phyloP scores from a whole-genome alignment of 2,113 vertebrate species.

The Bubo bubo region DNA sequence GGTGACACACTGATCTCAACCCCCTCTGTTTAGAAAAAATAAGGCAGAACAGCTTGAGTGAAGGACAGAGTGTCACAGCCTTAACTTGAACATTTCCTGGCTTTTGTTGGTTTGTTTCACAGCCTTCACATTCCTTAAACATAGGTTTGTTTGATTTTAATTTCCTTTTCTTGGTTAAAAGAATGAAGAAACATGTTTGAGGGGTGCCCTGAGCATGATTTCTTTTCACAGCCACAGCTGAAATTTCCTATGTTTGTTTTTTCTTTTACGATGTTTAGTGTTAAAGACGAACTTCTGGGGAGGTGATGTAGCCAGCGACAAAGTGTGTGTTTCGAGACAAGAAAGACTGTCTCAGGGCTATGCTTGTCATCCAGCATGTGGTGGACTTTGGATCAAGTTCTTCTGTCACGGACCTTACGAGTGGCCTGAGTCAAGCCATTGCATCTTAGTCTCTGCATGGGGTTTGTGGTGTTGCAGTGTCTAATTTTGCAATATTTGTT shows the following conservation, averaged over 20 bases:
- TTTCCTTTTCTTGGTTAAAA: slow-evolving; percentile 68
- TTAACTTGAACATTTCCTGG: slow-evolving; percentile 68
- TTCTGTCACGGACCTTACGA: neutral
- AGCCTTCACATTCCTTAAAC: slow-evolving; percentile 71
- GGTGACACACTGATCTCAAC: slow-evolving; percentile 57
- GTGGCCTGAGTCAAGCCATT: rapidly evolving
- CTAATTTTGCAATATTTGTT: neutral
- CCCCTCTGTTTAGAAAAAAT: slow-evolving; percentile 58
- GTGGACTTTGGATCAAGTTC: neutral
- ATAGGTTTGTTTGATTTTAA: slow-evolving; percentile 71
- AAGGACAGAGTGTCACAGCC: slow-evolving; percentile 68
- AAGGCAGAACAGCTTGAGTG: slow-evolving; percentile 66
- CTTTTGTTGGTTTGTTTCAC: slow-evolving; percentile 71
- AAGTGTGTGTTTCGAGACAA: neutral
- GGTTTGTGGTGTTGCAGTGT: neutral
- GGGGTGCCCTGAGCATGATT: slow-evolving; percentile 58
- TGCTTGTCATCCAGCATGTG: neutral
- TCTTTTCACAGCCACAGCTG: slow-evolving; percentile 67
- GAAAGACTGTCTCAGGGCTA: neutral
- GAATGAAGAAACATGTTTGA: slow-evolving; percentile 68
- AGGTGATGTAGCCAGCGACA: slow-evolving; percentile 4
- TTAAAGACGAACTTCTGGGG: slow-evolving; percentile 50
- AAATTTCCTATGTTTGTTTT: slow-evolving; percentile 71
- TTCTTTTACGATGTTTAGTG: slow-evolving; percentile 62
- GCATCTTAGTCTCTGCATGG: neutral